Conservation (phyloP, 2,113 vertebrate genomes). For the Eptesicus fuscus region DNA sequence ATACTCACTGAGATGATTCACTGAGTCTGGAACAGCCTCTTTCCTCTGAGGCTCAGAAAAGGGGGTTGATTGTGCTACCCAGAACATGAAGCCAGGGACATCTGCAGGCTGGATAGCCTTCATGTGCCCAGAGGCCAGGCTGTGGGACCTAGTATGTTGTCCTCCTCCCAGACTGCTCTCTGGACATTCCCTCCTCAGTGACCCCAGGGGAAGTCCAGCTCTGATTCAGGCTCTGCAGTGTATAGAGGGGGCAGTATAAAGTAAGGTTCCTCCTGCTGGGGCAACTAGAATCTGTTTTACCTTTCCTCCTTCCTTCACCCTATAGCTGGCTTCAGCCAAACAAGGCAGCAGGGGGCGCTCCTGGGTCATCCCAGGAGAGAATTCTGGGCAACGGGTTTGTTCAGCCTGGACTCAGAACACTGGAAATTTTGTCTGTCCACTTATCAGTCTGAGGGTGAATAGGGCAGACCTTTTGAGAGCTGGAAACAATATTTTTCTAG, state of each 20-base stretch:
- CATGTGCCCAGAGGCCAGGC: neutral
- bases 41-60: neutral
- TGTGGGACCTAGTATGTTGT: neutral
- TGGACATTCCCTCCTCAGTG: neutral
- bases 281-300: neutral
- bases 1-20: neutral
- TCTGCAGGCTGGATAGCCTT: neutral
- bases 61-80: neutral
- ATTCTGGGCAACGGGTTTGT: neutral
- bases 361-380: slow-evolving; percentile 38
- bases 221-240: neutral
- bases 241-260: neutral
- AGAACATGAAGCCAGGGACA: neutral
- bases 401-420: neutral
- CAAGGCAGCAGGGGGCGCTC: slow-evolving; percentile 59
- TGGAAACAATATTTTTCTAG: slow-evolving; percentile 5
- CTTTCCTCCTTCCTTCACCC: neutral
- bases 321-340: neutral
- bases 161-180: neutral
- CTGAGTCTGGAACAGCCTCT: neutral
- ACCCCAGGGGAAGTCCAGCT: neutral
- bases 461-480: neutral
- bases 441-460: slow-evolving; percentile 34
- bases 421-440: neutral
- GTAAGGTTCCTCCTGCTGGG: neutral